phyloP scores from a whole-genome alignment of 2,113 vertebrate species.

The Ciconia maguari region DNA sequence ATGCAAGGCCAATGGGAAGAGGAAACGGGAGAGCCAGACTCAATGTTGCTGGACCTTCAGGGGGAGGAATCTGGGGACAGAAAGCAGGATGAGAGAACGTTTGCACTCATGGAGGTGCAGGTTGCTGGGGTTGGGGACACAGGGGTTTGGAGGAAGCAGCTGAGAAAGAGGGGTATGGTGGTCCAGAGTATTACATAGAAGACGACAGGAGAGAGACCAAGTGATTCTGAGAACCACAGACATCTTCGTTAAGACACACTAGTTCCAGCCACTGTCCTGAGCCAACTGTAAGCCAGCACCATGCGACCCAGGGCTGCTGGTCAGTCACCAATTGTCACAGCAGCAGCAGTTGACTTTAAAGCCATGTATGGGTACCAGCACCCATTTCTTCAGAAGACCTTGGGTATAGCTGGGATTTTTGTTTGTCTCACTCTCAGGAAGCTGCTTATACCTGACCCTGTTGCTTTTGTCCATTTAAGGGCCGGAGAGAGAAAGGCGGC shows the following conservation, averaged over 20 bases:
- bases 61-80: background rate
- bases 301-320: fast-evolving
- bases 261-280: background rate
- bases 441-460: background rate
- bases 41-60: background rate
- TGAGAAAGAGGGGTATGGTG: background rate
- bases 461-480: background rate
- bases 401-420: background rate
- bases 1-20: background rate
- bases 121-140: background rate
- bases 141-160: background rate
- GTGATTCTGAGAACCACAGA: background rate
- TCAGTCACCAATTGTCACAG: background rate
- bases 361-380: background rate
- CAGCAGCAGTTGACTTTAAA: background rate
- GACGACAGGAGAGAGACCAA: background rate
- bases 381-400: background rate
- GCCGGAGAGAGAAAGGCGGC: background rate
- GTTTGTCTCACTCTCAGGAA: background rate
- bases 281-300: background rate
- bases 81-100: background rate
- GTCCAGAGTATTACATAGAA: background rate
- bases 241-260: background rate
- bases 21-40: background rate
- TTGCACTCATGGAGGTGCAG: background rate